A percentile compares a stretch with the other conserved stretches of the same genome.
Conservation (phyloP, 1,140 invertebrate genomes). For the Zophobas atratus region DNA sequence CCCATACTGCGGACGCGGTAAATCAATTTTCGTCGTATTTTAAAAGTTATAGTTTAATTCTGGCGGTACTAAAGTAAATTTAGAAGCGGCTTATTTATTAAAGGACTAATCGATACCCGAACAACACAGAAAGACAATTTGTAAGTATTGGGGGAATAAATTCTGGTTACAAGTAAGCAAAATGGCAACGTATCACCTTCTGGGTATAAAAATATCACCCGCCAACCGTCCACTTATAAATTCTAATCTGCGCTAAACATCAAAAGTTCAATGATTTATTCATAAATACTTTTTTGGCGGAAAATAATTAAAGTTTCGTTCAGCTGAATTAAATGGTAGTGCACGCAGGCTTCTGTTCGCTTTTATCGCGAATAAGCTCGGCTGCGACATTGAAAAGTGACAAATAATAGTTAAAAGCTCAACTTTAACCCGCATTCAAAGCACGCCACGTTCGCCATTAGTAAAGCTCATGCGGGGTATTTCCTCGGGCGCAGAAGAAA, state of each 20-base stretch:
- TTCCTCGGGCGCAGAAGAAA: neutral
- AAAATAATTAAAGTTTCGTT: slow-evolving; percentile 36
- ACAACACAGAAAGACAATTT: neutral
- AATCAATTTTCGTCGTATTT: neutral
- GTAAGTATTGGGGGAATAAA: neutral
- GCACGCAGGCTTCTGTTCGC: slow-evolving; percentile 9
- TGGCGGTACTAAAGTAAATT: slow-evolving; percentile 19
- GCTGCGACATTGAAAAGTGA: slow-evolving; percentile 34
- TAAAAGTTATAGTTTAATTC: slow-evolving; percentile 13
- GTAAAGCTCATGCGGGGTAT: neutral
- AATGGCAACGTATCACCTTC: slow-evolving; percentile 1
- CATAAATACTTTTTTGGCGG: slow-evolving; percentile 21
- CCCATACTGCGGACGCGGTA: neutral
- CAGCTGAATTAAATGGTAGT: slow-evolving; percentile 20
- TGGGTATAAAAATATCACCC: neutral
- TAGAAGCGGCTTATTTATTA: neutral
- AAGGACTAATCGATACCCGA: neutral
- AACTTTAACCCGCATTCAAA: slow-evolving; percentile 14
- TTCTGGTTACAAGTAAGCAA: neutral
- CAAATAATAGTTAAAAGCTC: slow-evolving; percentile 31
- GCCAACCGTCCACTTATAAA: slow-evolving; percentile 7
- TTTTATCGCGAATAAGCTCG: slow-evolving; percentile 20
- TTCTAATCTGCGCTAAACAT: slow-evolving; percentile 11
- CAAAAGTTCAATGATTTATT: slow-evolving; percentile 38
- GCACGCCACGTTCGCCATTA: slow-evolving; percentile 12